A percentile compares a stretch with the other conserved stretches of the same genome.
These are phyloP conservation scores for Drosophila sucinea DNA, from an alignment of 1,140 invertebrate genomes.

Conservation along the genomic window DNA sequence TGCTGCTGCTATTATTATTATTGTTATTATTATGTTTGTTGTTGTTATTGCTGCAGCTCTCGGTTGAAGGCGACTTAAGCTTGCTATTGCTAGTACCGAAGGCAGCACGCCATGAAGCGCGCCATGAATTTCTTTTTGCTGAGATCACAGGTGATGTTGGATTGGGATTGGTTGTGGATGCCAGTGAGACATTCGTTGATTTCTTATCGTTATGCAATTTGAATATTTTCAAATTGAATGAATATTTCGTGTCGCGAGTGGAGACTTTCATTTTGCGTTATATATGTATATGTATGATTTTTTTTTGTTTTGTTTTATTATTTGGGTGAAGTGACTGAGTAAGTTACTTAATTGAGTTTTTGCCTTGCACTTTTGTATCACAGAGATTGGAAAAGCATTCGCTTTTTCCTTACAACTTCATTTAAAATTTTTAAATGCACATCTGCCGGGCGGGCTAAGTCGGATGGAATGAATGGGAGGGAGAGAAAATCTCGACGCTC, in stretches of 20 bases:
- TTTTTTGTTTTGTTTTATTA: neutral
- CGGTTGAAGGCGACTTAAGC: neutral
- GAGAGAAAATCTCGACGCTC: neutral
- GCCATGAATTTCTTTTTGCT: constrained; percentile 73
- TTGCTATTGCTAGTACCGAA: constrained; percentile 4
- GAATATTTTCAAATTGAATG: constrained; percentile 82
- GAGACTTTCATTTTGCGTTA: constrained; percentile 75
- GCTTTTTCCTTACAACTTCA: constrained; percentile 3
- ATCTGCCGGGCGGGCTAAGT: neutral
- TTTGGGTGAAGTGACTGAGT: neutral
- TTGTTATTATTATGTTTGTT: neutral
- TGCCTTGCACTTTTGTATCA: neutral
- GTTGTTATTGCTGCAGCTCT: neutral
- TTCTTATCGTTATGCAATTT: constrained; percentile 82
- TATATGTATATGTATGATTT: too few relatives aligned
- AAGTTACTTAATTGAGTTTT: neutral
- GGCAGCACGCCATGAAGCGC: constrained; percentile 68
- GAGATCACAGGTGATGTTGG: constrained; percentile 74
- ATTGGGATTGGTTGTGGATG: constrained; percentile 38
- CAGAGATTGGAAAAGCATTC: neutral
- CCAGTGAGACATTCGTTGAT: constrained; percentile 76
- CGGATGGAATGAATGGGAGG: neutral
- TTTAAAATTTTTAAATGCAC: neutral
- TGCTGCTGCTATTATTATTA: neutral
- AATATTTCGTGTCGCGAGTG: constrained; percentile 73